Base-by-base conservation (phyloP, 1,140 invertebrate genomes). In the Berghia stephanieae region DNA sequence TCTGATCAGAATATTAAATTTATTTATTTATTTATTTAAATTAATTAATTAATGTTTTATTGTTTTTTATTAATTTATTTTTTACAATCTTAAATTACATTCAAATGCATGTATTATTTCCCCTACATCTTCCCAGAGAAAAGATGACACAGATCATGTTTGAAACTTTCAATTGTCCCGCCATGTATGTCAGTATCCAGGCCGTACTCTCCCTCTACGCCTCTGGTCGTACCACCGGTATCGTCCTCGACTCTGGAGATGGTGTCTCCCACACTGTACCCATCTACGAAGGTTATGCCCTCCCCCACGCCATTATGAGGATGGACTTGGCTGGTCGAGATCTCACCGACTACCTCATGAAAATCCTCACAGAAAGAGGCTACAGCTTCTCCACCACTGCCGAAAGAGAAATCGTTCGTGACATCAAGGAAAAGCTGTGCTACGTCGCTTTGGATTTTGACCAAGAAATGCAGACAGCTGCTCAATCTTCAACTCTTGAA, bases 301-400 rank as follows among this genome's bases (percentile, higher is more conserved):
- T 92, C 36, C 92, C 92, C 18, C 92, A 93, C 82, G 95, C 95
- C 86, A 97, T 97, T 87, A 92, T 95, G 42, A 94, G 96, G 92
- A 89, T 97, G 86, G 95, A 97, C 89, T 91, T 97, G 88, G 95
- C 96, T 84, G 96, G 96, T 79, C 95, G 96, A 84, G 96, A 98
- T 90, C 92, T 98, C 86, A 98, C 96, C 84, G 96, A 97, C 91
- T 98, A 97, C 92, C 92, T 98, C 89, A 97, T 97, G 95, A 98
- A 96, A 92, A 85, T 85, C 95, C 92, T 98, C 82, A 98, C 95
- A 83, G 96, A 98, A 91, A 92, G 96, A 89, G 96, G 96, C 83
- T 98, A 98, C 92, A 95, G 94, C 38, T 98, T 98, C 93, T 97
- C 96, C 85, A 98, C 96, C 84, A 97, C 91, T 36, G 84, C 83